Conservation (phyloP, 2,888 invertebrate genomes). For the Cryptosula pallasiana region DNA sequence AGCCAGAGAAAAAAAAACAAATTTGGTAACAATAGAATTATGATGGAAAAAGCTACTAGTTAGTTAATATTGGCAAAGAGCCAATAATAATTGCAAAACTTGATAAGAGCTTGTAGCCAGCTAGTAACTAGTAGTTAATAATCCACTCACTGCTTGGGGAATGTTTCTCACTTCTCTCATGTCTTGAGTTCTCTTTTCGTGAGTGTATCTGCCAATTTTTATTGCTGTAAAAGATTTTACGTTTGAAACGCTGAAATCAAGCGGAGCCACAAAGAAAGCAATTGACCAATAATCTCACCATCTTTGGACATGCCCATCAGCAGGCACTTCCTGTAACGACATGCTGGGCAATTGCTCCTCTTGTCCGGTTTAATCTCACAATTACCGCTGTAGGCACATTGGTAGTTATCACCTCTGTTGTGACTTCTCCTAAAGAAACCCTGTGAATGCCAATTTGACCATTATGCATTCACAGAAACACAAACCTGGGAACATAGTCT, state of each 20-base stretch:
- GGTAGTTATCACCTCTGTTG: neutral
- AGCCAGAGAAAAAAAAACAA: too few relatives aligned
- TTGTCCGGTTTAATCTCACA: neutral
- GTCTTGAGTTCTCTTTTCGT: conserved; percentile 8
- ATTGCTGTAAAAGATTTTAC: conserved; percentile 2
- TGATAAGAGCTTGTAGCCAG: too few relatives aligned
- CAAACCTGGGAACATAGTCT: too few relatives aligned
- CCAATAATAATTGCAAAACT: too few relatives aligned
- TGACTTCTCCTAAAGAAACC: conserved; percentile 8
- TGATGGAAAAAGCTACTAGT: too few relatives aligned
- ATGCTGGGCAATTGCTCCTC: conserved; percentile 28
- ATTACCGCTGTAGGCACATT: neutral
- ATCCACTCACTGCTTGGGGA: too few relatives aligned
- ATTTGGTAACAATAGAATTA: too few relatives aligned
- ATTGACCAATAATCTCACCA: conserved; percentile 25
- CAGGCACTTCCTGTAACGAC: conserved; percentile 30
- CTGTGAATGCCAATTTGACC: neutral
- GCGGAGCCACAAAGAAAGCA: too few relatives aligned
- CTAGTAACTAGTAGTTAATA: too few relatives aligned
- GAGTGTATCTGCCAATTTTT: conserved; percentile 5
- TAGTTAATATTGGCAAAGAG: too few relatives aligned
- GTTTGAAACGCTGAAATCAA: too few relatives aligned
- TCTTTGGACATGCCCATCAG: conserved; percentile 32
- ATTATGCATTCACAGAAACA: too few relatives aligned
- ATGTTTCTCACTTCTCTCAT: neutral